Evolutionary conservation across 2,113 vertebrate genomes (phyloP), one percentile per base, ranked within the genome.

Genomic region (Lota lota): DNA sequence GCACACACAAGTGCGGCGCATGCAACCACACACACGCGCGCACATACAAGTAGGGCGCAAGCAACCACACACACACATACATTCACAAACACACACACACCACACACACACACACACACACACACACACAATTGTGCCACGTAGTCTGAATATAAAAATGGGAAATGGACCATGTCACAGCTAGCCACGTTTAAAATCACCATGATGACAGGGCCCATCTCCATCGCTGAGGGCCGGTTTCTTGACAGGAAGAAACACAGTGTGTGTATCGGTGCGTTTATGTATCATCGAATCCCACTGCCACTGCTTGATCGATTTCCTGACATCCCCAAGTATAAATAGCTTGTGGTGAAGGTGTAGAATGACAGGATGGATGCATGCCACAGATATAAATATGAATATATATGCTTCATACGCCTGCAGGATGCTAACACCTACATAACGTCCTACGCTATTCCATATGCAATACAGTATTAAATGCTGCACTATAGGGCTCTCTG

Each of bases 321-420:
- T 82, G 76, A 80, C 67, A 84, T 77, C 67, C 74, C 73, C 5
- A 64, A 11, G 47, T 67, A 61, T 77, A 69, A 65, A 80, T 74
- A 69, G 69, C 58, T 18, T n/a, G 54, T 67, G 64, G 63, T 69
- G 53, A 58, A 47, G 73, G 54, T 67, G 24, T 61, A 72, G 61
- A 68, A 64, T 53, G 51, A 73, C 72, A 75, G 66, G 51, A 75
- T 72, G 57, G 68, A 78, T 66, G 65, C 14, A 67, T 24, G 64
- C 64, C 54, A 70, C 67, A 61, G 51, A 68, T 40, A 18, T 69
- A 64, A 53, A 68, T 40, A 15, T 69, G 61, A 69, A 67, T 47
- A 56, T 50, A 53, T 1, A 7, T 8, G 40, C 10, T 47, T 47
- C 40, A 47, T 47, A 47, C 40, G 40, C 40, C 40, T 47, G 12